phyloP scores from a whole-genome alignment of 2,797 vertebrate species.

The Siniperca obscura region DNA sequence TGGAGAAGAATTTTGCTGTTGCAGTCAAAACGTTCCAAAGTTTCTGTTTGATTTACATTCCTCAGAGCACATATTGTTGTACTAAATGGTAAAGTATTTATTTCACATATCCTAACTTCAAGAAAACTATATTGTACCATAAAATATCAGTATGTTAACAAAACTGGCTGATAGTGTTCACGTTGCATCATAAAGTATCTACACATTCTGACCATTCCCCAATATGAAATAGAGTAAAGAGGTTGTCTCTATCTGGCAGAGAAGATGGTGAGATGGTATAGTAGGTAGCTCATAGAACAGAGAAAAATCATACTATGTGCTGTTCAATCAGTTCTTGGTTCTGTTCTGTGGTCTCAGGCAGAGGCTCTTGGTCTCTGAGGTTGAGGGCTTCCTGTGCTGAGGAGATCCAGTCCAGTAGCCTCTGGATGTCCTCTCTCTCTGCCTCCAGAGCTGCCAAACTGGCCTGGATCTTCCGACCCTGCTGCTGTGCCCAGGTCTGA shows the following conservation, averaged over 20 bases:
- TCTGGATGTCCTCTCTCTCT: conserved; percentile 83
- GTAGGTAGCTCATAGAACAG: not conserved
- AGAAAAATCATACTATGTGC: conserved; percentile 80
- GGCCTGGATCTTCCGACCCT: conserved; percentile 84
- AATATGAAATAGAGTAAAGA: not conserved
- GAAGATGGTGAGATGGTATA: not conserved
- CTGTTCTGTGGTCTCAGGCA: conserved; percentile 82
- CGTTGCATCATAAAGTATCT: too few relatives aligned
- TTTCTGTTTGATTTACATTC: too few relatives aligned
- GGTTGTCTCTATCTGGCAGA: not conserved
- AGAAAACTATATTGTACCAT: too few relatives aligned
- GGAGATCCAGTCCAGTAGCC: conserved; percentile 89
- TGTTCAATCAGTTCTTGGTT: conserved; percentile 86
- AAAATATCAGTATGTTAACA: too few relatives aligned
- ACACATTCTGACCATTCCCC: not conserved
- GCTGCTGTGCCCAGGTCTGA: conserved; percentile 88
- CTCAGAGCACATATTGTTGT: too few relatives aligned
- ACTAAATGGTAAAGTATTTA: too few relatives aligned
- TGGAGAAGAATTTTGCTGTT: not conserved
- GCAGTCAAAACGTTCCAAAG: not conserved
- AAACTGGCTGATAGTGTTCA: too few relatives aligned
- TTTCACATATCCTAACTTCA: too few relatives aligned
- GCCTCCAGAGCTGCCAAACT: conserved; percentile 78
- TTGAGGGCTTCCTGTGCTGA: conserved; percentile 88
- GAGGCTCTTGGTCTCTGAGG: conserved; percentile 85